Base-by-base conservation (phyloP, 2,888 invertebrate genomes). In the Ashinkailepas kermadecensis region DNA sequence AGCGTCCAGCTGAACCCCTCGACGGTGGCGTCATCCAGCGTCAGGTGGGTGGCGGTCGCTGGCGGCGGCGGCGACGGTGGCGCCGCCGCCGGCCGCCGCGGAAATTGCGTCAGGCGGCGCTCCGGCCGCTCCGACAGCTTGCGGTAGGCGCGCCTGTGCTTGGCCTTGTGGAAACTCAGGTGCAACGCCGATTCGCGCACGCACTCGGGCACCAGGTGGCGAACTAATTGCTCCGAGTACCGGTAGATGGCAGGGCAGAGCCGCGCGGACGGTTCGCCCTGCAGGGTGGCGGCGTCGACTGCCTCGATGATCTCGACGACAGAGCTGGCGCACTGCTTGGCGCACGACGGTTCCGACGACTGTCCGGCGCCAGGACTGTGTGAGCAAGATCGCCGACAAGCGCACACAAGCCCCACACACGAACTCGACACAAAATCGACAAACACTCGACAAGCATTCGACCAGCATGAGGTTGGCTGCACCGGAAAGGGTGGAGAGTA, bases 1-100 rank as follows among this genome's bases (percentile, higher is more conserved):
- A 83, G 74, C 9, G 83, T 83, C 64, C 80, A 83, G 80, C 82
- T 82, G 81, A 83, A 83, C 12, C 83, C 83, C 56, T 83, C 83
- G n/a, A 83, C 83, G 4, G 82, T 82, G 67, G 82, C 83, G 57
- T 81, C 82, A 58, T 74, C 81, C 64, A 83, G 81, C 82, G 81
- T 54, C 6, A 81, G 81, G 25, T 80, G 80, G 7, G 64, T 70
- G n/a, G 62, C 79, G n/a, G 39, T 23, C 11, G 65, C 62, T 57
- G 80, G 25, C 62, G 25, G 13, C 70, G 78, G 18, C 80, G 81
- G 80, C 56, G 80, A 74, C 81, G 82, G 81, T 81, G 82, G 54
- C 81, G 81, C 67, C 80, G 67, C 58, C 74, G 57, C 15, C 18
- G 57, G 65, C 62, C 15, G 23, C 18, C 39, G n/a, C 70, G 65